These are phyloP conservation scores for Sanderia malayensis DNA, from an alignment of 30 jellyfish, hydroid and myxozoan species.

Conservation along the genomic window DNA sequence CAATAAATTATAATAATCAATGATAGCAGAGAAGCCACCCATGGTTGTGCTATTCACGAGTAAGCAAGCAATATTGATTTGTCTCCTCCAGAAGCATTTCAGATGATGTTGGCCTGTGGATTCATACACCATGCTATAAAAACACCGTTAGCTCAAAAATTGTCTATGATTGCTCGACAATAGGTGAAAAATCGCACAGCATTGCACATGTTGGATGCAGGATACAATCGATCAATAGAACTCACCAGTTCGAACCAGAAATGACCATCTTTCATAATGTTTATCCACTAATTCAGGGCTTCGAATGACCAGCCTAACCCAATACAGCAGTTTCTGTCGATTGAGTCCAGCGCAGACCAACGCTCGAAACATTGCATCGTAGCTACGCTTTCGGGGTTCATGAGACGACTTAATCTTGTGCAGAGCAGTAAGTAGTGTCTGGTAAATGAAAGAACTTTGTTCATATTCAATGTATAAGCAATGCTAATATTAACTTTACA, in stretches of 20 bases:
- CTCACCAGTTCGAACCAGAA: slow-evolving; percentile 90
- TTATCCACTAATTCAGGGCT: slow-evolving; percentile 90
- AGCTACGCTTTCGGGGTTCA: slow-evolving; percentile 95
- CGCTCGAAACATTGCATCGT: slow-evolving; percentile 97
- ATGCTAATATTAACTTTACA: too few species aligned
- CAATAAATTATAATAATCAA: too few species aligned
- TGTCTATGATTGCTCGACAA: background rate
- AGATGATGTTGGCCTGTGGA: background rate
- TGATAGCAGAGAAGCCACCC: too few species aligned
- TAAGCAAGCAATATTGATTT: background rate
- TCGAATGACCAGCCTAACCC: slow-evolving; percentile 89
- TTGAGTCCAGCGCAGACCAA: slow-evolving; percentile 90
- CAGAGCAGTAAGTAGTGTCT: slow-evolving; percentile 88
- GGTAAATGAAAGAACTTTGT: too few species aligned
- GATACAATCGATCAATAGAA: too few species aligned
- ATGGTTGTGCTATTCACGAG: too few species aligned
- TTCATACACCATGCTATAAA: background rate
- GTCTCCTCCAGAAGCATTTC: background rate
- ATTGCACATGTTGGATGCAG: too few species aligned
- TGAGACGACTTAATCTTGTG: slow-evolving; percentile 93
- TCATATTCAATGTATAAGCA: too few species aligned
- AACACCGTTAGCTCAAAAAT: background rate
- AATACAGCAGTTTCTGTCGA: slow-evolving; percentile 78
- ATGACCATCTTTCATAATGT: slow-evolving; percentile 95
- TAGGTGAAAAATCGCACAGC: too few species aligned